phyloP scores from a whole-genome alignment of 2,797 vertebrate species.

The Eleutherodactylus coqui region DNA sequence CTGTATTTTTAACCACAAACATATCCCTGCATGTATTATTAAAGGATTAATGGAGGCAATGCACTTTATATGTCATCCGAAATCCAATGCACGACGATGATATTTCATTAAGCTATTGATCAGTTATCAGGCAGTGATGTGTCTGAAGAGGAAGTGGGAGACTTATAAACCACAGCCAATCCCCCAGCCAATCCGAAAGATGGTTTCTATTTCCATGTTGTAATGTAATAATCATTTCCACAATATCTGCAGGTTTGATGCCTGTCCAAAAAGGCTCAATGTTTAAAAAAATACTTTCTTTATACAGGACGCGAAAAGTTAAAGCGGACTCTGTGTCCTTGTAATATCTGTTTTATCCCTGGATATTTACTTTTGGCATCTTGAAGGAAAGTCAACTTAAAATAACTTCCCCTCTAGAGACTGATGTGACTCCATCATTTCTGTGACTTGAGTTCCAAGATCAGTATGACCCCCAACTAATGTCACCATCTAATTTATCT shows the following conservation, averaged over 20 bases:
- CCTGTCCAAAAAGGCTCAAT: background rate
- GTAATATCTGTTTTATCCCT: no score
- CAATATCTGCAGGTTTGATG: background rate
- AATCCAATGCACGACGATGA: conserved; percentile 40
- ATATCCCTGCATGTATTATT: conserved; percentile 39
- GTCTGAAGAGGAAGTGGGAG: conserved; percentile 34
- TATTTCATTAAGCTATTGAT: conserved; percentile 58
- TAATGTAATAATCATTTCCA: conserved; percentile 31
- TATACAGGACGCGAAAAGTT: background rate
- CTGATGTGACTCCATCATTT: background rate
- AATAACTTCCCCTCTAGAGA: background rate
- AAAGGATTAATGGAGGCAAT: conserved; percentile 43
- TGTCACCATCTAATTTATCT: background rate
- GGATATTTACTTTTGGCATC: background rate
- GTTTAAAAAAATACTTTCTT: background rate
- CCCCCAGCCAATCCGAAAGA: background rate
- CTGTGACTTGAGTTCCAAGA: background rate
- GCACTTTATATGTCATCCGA: conserved; percentile 34
- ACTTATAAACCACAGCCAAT: conserved; percentile 3
- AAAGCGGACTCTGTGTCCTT: no score
- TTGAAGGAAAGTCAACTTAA: background rate
- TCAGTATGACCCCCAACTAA: background rate
- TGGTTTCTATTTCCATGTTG: conserved; percentile 7
- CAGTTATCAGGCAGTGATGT: conserved; percentile 27
- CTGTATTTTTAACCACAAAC: conserved; percentile 34